Evolutionary conservation across 2,113 vertebrate species (phyloP).

Genomic region (Rhabdomys dilectus): DNA sequence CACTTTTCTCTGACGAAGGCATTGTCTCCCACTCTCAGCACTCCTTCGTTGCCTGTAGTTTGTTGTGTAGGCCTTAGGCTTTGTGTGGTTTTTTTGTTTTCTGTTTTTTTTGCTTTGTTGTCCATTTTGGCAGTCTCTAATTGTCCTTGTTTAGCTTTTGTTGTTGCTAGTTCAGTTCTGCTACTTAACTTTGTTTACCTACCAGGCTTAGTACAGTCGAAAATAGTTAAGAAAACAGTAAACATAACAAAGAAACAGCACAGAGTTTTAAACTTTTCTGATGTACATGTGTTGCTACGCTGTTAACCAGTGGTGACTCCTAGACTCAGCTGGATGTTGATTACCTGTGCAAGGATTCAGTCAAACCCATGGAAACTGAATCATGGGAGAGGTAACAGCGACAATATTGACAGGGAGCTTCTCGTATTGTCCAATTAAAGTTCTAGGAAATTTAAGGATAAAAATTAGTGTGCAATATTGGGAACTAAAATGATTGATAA

Average conservation of each 20-base stretch:
- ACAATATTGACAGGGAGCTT: not conserved
- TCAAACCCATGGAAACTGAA: not conserved
- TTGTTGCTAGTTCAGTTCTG: conserved; percentile 15
- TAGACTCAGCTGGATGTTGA: not conserved
- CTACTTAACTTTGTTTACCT: not conserved
- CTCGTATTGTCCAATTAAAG: conserved; percentile 4
- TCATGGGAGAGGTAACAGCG: not conserved
- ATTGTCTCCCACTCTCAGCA: not conserved
- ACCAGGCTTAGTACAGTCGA: conserved; percentile 6
- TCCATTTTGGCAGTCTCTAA: not conserved
- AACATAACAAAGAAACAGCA: conserved; percentile 35
- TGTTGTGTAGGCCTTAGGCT: not conserved
- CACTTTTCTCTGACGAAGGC: not conserved
- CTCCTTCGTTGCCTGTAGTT: not conserved
- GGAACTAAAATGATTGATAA: not conserved
- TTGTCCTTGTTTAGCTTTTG: not conserved
- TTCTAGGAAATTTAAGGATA: conserved; percentile 1
- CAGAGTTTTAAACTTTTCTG: conserved; percentile 47
- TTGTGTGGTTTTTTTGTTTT: not conserved
- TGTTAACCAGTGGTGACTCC: not conserved
- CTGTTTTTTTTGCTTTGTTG: not conserved
- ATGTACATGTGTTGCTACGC: not conserved
- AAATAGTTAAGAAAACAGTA: conserved; percentile 46
- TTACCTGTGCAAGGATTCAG: not conserved
- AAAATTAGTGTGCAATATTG: not conserved